Evolutionary conservation across 2,888 invertebrate species (phyloP).

Genomic region (Trisateles emortualis): DNA sequence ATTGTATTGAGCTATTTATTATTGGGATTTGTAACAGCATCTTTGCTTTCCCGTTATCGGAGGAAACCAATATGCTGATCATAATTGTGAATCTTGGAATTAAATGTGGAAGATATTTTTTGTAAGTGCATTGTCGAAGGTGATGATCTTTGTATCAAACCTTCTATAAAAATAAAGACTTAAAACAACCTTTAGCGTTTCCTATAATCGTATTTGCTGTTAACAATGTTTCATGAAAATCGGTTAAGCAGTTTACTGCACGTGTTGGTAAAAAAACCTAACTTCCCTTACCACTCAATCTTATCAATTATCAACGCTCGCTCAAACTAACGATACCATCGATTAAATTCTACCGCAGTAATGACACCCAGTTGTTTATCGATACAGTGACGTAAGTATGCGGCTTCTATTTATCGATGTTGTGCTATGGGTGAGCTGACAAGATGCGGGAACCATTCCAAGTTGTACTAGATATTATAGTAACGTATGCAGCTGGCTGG

Average conservation of each 20-base stretch:
- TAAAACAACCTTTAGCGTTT: no score
- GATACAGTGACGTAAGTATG: constrained; percentile 46
- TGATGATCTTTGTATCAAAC: no score
- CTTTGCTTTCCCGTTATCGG: no score
- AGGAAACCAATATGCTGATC: no score
- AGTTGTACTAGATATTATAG: constrained; percentile 16
- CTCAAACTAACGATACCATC: constrained; percentile 30
- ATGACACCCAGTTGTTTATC: constrained; percentile 42
- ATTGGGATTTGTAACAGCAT: no score
- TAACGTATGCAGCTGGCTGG: constrained; percentile 15
- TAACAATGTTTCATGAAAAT: no score
- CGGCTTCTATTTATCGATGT: constrained; percentile 26
- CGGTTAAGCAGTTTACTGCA: not conserved
- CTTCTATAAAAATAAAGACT: no score
- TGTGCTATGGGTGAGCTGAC: constrained; percentile 24
- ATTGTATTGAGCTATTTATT: no score
- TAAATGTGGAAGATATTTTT: no score
- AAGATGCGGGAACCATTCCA: constrained; percentile 43
- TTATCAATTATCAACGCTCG: constrained; percentile 27
- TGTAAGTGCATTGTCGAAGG: no score
- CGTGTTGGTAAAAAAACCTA: not conserved
- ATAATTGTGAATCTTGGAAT: no score
- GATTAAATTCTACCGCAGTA: constrained; percentile 48
- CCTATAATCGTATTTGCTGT: no score
- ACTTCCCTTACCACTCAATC: constrained; percentile 21